Evolutionary conservation across 2,113 vertebrate species (phyloP), one percentile per base, ranked within the genome.

Genomic region (Amphiprion percula): DNA sequence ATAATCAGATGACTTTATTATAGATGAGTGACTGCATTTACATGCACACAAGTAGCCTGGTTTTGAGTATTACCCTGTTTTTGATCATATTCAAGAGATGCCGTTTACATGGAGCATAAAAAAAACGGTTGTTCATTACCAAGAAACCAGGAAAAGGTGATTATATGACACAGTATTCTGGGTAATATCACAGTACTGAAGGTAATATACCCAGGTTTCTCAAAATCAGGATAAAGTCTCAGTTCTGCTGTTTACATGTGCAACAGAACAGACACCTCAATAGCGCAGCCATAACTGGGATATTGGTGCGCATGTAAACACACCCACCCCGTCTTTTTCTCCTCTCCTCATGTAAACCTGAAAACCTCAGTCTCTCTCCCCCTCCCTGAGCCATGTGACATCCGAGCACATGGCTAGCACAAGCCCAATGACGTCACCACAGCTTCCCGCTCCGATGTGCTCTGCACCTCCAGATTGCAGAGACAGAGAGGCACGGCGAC

Each of bases 401-500:
- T 69, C 59, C 49, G 89, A 93, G 94, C 94, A 95, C 94, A 95
- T 95, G 94, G 94, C 84, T 84, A 91, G 83, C 21, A 66, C 79
- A 24, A 88, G 89, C 54, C 71, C 0, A 52, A 23, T 93, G 92
- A 93, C 80, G 82, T 95, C 91, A 93, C 30, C 52, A 6, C 2
- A 26, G 62, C 80, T 77, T 79, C 64, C 74, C 77, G 14, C 79
- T 75, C 73, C 14, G 59, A 2, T 65, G 63, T 39, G 55, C 77
- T 72, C 54, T 59, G 76, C 87, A 53, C 53, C 68, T 68, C 74
- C 44, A 54, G 39, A 68, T 68, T 68, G 53, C 74, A 41, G 75
- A 46, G 85, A 44, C 67, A 70, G 77, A 44, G 68, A 71, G 62
- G 46, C 55, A 73, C 37, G 16, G 70, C 15, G 60, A 33, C 24